Evolutionary conservation across 2,797 vertebrate species (phyloP).

Genomic region (Tadarida brasiliensis): DNA sequence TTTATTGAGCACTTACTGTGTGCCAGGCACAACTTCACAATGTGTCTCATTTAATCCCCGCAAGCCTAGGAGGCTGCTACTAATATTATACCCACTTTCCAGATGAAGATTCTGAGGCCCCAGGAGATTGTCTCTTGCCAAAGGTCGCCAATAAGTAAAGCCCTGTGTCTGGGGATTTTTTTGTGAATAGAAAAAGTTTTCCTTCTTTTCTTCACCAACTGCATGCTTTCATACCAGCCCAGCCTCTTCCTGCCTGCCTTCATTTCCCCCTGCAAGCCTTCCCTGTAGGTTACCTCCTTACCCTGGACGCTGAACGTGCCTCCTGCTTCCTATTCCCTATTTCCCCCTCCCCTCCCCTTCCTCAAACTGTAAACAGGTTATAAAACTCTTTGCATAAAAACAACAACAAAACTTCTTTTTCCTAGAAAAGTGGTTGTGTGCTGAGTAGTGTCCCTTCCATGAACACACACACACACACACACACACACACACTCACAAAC

Average conservation of each 20-base stretch:
- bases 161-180: neutral
- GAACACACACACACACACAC: neutral
- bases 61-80: neutral
- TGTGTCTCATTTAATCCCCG: neutral
- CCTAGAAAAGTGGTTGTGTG: neutral
- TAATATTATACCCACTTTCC: neutral
- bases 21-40: neutral
- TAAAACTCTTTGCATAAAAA: neutral
- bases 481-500: neutral
- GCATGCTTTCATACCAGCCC: neutral
- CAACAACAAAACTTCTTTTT: neutral
- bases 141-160: neutral
- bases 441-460: neutral
- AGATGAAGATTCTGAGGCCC: neutral
- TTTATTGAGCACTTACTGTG: neutral
- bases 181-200: neutral
- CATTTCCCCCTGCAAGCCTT: neutral
- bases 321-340: neutral
- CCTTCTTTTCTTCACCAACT: neutral
- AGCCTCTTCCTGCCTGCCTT: neutral
- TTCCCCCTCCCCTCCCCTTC: neutral
- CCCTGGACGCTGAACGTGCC: neutral
- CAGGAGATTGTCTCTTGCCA: neutral
- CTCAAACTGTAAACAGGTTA: neutral
- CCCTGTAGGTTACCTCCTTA: neutral